Conservation (phyloP, 2,888 invertebrate genomes). For the Acanthacorydalis orientalis region DNA sequence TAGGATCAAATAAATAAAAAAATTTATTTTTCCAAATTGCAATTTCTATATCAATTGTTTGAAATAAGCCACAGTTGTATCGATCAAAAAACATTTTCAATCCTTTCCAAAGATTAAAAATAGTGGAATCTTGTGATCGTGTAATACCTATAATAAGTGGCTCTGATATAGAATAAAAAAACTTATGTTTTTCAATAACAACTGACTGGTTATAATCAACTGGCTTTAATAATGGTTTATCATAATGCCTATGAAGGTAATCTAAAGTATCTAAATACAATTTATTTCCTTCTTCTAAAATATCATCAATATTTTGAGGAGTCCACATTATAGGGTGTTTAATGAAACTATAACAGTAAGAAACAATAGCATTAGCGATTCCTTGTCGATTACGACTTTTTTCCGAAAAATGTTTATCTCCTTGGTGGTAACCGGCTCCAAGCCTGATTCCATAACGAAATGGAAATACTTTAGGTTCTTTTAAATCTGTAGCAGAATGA, state of each 20-base stretch:
- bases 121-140: slow-evolving; percentile 20
- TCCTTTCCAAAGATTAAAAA: slow-evolving; percentile 32
- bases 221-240: slow-evolving; percentile 18
- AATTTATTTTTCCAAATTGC: slow-evolving; percentile 40
- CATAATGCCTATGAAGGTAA: slow-evolving; percentile 18
- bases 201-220: slow-evolving; percentile 31
- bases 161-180: slow-evolving; percentile 22
- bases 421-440: slow-evolving; percentile 23
- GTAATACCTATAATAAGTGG: slow-evolving; percentile 23
- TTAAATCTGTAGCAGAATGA: slow-evolving; percentile 24
- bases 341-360: slow-evolving; percentile 38
- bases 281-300: slow-evolving; percentile 34
- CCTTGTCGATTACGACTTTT: slow-evolving; percentile 27
- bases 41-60: slow-evolving; percentile 25
- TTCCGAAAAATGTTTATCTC: slow-evolving; percentile 19
- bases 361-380: slow-evolving; percentile 38
- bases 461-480: slow-evolving; percentile 19
- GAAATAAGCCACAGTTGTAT: slow-evolving; percentile 33
- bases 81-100: slow-evolving; percentile 36
- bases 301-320: slow-evolving; percentile 38
- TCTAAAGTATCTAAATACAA: slow-evolving; percentile 24
- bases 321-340: slow-evolving; percentile 44
- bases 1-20: slow-evolving; percentile 47
- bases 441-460: slow-evolving; percentile 22
- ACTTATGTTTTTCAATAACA: slow-evolving; percentile 28